A percentile compares a stretch with the other conserved stretches of the same genome.
Conservation (phyloP, 2,888 invertebrate species). For the Colostygia pectinataria region DNA sequence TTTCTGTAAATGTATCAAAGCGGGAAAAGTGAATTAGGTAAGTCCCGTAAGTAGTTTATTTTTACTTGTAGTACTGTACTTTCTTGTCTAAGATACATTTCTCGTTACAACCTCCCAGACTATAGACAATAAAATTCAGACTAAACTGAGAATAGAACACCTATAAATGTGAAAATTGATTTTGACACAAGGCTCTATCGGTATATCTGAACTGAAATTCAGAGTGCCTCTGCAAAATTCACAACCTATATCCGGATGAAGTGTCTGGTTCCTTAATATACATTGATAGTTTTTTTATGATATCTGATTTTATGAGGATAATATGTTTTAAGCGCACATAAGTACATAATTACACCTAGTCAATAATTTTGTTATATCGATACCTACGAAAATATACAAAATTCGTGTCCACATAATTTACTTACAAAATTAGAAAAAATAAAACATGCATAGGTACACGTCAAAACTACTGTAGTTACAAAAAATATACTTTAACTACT, state of each 20-base stretch:
- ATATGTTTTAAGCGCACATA: neutral
- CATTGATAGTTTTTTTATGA: conserved; percentile 44
- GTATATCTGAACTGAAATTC: conserved; percentile 55
- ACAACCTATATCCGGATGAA: conserved; percentile 62
- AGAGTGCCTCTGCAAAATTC: conserved; percentile 63
- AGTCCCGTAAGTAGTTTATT: no score
- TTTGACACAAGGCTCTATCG: conserved; percentile 70
- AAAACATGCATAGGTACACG: no score
- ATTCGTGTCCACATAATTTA: no score
- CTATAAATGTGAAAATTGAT: conserved; percentile 76
- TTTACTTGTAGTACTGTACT: no score
- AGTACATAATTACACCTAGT: no score
- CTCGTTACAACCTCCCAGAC: conserved; percentile 39
- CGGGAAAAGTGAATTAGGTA: conserved; percentile 3
- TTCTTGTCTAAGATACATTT: no score
- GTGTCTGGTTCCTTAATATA: conserved; percentile 51
- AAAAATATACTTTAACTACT: no score
- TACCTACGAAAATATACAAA: no score
- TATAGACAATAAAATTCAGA: conserved; percentile 46
- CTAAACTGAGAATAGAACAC: conserved; percentile 71
- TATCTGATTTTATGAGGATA: conserved; percentile 1
- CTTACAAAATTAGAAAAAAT: no score
- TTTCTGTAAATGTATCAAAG: conserved; percentile 24
- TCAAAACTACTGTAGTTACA: no score
- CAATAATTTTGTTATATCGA: no score